Evolutionary conservation across 2,888 invertebrate genomes (phyloP).

Genomic region (Lycophotia porphyrea): DNA sequence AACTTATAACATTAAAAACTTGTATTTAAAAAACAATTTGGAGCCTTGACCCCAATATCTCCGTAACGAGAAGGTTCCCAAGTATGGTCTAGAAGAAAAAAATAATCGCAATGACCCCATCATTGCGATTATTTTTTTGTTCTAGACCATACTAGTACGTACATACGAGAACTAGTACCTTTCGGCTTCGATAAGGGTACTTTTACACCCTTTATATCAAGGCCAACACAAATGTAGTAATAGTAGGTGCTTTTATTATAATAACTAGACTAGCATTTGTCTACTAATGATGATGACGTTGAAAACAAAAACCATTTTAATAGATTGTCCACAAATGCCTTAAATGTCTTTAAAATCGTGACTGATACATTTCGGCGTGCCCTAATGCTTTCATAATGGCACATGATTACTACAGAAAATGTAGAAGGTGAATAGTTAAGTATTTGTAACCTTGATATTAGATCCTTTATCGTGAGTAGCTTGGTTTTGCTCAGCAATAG

Average conservation of each 20-base stretch:
- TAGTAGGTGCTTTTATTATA: background rate
- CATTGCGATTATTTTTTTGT: no score
- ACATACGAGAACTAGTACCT: no score
- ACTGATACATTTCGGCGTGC: conserved; percentile 14
- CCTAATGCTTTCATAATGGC: background rate
- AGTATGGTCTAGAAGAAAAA: no score
- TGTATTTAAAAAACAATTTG: no score
- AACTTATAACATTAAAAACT: no score
- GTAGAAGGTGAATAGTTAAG: conserved; percentile 4
- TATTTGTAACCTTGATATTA: conserved; percentile 29
- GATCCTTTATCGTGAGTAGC: conserved; percentile 23
- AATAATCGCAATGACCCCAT: no score
- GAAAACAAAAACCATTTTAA: conserved; percentile 28
- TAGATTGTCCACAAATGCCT: conserved; percentile 8
- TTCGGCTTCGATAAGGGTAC: no score
- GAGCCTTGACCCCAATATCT: no score
- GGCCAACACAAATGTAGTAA: background rate
- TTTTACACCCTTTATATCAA: background rate
- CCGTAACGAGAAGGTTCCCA: no score
- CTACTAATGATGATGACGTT: conserved; percentile 18
- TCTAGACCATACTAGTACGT: no score
- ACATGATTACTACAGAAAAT: conserved; percentile 2
- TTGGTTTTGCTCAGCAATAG: background rate
- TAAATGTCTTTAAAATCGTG: conserved; percentile 34
- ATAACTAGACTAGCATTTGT: background rate